Conservation (phyloP, 2,113 vertebrate genomes). For the Trochalopteron elliotii region DNA sequence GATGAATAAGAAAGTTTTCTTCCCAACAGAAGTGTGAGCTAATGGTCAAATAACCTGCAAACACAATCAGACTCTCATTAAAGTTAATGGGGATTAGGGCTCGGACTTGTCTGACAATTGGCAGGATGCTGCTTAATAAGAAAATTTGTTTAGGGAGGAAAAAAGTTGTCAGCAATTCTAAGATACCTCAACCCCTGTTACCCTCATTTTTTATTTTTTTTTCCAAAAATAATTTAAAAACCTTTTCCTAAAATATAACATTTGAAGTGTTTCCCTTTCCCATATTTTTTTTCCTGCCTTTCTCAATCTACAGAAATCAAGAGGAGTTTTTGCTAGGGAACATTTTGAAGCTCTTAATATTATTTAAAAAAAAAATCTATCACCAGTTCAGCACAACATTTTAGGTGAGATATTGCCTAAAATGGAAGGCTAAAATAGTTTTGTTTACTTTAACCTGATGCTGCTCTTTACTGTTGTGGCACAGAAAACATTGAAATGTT, state of each 20-base stretch:
- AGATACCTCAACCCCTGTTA: not conserved
- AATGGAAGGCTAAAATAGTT: not conserved
- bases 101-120: not conserved
- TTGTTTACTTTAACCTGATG: not conserved
- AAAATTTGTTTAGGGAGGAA: not conserved
- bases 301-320: not conserved
- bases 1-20: not conserved
- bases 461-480: not conserved
- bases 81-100: not conserved
- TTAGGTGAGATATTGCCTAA: not conserved
- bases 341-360: not conserved
- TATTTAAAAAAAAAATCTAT: not conserved
- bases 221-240: not conserved
- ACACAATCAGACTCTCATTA: not conserved
- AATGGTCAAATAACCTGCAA: not conserved
- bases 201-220: not conserved
- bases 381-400: not conserved
- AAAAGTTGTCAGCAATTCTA: not conserved
- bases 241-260: not conserved
- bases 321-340: not conserved
- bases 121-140: not conserved
- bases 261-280: not conserved
- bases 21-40: not conserved
- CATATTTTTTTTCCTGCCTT: not conserved
- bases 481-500: not conserved